Evolutionary conservation across 2,888 invertebrate species (phyloP).

Genomic region (Malachius bipustulatus): DNA sequence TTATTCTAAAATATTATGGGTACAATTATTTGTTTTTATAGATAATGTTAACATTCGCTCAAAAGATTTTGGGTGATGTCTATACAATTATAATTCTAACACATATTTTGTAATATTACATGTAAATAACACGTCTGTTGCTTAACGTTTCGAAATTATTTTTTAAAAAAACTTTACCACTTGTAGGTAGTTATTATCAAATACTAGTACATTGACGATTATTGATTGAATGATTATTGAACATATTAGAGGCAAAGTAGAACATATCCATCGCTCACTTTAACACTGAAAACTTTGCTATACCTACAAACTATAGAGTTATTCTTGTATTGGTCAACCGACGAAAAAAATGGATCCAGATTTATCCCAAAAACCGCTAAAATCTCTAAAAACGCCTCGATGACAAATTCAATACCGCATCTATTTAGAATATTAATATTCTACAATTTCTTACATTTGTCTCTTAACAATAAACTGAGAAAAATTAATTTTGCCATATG

Average conservation of each 20-base stretch:
- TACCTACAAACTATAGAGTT: too few species aligned
- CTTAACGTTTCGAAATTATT: slow-evolving; percentile 23
- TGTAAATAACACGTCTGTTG: slow-evolving; percentile 28
- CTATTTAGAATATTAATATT: too few species aligned
- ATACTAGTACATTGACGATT: too few species aligned
- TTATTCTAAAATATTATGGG: slow-evolving; percentile 30
- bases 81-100: slow-evolving; percentile 24
- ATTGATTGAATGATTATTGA: neutral
- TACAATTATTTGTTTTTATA: slow-evolving; percentile 25
- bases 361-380: too few species aligned
- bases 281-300: too few species aligned
- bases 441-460: too few species aligned
- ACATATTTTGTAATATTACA: slow-evolving; percentile 29
- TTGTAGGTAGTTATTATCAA: slow-evolving; percentile 15
- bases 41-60: slow-evolving; percentile 23
- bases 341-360: too few species aligned
- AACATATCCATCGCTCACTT: slow-evolving; percentile 3
- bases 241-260: neutral
- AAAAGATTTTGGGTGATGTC: slow-evolving; percentile 28
- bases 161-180: slow-evolving; percentile 20
- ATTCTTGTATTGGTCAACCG: too few species aligned
- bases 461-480: too few species aligned
- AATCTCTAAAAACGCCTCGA: too few species aligned
- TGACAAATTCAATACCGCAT: too few species aligned
- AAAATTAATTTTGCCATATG: too few species aligned